Conservation (phyloP, 2,888 invertebrate species). For the Tryphoninae sp. region DNA sequence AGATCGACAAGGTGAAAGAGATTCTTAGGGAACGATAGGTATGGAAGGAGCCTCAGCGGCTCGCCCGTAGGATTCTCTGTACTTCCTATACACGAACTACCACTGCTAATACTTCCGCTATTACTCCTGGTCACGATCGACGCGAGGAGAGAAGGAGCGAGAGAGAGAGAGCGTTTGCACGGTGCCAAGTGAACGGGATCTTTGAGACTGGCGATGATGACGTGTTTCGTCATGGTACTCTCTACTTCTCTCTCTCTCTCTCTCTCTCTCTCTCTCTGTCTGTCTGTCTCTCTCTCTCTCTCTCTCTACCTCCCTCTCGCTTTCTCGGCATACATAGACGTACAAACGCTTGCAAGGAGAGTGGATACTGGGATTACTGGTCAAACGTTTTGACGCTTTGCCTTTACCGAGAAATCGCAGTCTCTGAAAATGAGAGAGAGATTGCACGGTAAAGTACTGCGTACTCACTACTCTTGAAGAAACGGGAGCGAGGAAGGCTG, state of each 20-base stretch:
- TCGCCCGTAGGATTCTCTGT: slow-evolving; percentile 6
- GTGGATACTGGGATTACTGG: slow-evolving; percentile 56
- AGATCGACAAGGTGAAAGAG: slow-evolving; percentile 30
- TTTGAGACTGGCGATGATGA: slow-evolving; percentile 46
- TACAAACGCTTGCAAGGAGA: not conserved
- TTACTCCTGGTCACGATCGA: slow-evolving; percentile 48
- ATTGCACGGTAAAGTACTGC: no score
- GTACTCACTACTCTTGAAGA: no score
- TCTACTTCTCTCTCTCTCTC: no score
- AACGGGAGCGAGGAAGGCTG: no score
- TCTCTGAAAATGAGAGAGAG: not conserved
- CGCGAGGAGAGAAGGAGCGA: slow-evolving; percentile 4
- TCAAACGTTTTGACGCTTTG: slow-evolving; percentile 42
- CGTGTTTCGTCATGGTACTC: slow-evolving; percentile 24
- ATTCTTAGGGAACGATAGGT: slow-evolving; percentile 43
- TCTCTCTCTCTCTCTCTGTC: no score
- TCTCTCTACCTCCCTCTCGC: not conserved
- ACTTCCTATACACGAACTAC: not conserved
- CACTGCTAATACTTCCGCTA: slow-evolving; percentile 13
- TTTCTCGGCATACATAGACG: not conserved
- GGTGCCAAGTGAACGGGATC: slow-evolving; percentile 43
- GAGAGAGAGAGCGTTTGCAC: slow-evolving; percentile 16
- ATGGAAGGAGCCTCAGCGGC: slow-evolving; percentile 9
- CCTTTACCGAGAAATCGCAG: not conserved
- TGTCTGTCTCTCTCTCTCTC: no score